Evolutionary conservation across 2,113 vertebrate species (phyloP).

Genomic region (Microcebus griseorufus): DNA sequence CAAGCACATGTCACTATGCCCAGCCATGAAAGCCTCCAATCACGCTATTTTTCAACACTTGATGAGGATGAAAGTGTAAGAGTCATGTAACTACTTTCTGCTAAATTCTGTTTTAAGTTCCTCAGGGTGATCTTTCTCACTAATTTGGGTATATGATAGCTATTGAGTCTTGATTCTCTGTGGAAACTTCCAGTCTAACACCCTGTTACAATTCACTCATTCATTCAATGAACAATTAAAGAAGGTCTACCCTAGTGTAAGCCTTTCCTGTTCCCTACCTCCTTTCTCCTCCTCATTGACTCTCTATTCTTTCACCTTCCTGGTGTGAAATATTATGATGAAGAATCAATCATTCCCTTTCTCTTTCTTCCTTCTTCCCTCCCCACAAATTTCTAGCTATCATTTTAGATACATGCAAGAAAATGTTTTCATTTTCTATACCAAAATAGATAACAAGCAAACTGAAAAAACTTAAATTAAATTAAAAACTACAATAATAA

Average conservation of each 20-base stretch:
- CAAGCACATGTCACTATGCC: too few species aligned
- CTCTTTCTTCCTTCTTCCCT: neutral
- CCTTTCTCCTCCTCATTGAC: neutral
- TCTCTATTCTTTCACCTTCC: neutral
- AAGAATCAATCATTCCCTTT: neutral
- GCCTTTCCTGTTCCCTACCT: neutral
- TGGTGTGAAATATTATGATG: neutral
- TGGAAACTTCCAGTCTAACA: neutral
- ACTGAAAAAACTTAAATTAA: neutral
- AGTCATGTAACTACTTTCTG: neutral
- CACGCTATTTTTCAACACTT: neutral
- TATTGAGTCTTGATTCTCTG: neutral
- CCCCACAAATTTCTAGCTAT: neutral
- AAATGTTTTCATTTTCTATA: conserved; percentile 7
- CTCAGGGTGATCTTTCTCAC: neutral
- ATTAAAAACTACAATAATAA: neutral
- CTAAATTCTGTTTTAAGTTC: neutral
- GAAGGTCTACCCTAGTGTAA: neutral
- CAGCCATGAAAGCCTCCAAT: neutral
- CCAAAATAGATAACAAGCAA: conserved; percentile 24
- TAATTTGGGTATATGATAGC: neutral
- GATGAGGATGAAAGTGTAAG: neutral
- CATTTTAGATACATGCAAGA: neutral
- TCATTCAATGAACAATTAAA: neutral
- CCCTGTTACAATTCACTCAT: neutral